Evolutionary conservation across 2,888 invertebrate species (phyloP).

Genomic region (Piscicola geometra): DNA sequence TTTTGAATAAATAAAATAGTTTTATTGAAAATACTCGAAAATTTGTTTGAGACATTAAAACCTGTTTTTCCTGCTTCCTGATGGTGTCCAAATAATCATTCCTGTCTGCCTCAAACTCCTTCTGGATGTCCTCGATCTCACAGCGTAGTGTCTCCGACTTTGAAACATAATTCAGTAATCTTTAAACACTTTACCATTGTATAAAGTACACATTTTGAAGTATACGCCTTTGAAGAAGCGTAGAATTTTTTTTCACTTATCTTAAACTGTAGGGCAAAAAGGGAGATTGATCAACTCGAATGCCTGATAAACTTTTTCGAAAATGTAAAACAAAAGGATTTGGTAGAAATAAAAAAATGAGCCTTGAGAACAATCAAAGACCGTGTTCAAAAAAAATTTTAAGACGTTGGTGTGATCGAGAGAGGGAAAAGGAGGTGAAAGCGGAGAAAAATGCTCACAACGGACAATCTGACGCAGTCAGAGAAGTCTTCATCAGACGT

Average conservation of each 20-base stretch:
- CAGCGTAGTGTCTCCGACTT: slow-evolving; percentile 66
- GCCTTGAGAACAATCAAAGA: neutral
- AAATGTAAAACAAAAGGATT: neutral
- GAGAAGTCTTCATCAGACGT: neutral
- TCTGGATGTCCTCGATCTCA: slow-evolving; percentile 72
- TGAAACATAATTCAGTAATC: too few relatives aligned
- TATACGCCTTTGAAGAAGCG: too few relatives aligned
- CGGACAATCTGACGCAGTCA: neutral
- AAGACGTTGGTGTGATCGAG: too few relatives aligned
- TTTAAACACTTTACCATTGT: too few relatives aligned
- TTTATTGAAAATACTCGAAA: neutral
- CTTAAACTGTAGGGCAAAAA: too few relatives aligned
- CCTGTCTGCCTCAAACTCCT: slow-evolving; percentile 75
- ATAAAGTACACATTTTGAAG: too few relatives aligned
- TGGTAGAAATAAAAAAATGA: too few relatives aligned
- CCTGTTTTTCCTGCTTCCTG: slow-evolving; percentile 67
- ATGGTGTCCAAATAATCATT: slow-evolving; percentile 79
- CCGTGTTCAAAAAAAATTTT: too few relatives aligned
- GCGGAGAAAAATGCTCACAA: neutral
- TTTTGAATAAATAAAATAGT: neutral
- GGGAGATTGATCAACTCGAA: too few relatives aligned
- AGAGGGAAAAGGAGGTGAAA: neutral
- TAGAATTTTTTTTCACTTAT: too few relatives aligned
- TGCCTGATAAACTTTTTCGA: too few relatives aligned
- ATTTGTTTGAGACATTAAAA: slow-evolving; percentile 52